Conservation (phyloP, 2,888 invertebrate species). For the Zaprionus obscuricornis region DNA sequence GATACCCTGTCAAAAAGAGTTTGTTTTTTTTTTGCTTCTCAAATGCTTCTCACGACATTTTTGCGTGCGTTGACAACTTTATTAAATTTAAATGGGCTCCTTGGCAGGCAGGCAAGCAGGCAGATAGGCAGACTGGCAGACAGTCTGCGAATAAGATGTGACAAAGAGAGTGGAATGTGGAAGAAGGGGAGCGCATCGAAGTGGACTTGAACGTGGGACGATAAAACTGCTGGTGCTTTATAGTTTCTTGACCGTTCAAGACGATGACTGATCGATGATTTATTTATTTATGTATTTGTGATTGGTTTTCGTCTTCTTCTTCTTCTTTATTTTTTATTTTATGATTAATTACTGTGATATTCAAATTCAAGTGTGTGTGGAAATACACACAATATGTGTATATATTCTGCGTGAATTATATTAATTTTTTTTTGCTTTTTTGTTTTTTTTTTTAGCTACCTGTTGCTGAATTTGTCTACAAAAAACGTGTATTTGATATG, state of each 20-base stretch:
- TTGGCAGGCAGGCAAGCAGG: slow-evolving; percentile 24
- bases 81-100: slow-evolving; percentile 68
- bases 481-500: slow-evolving; percentile 19
- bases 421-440: slow-evolving; percentile 31
- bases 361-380: slow-evolving; percentile 72
- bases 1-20: slow-evolving; percentile 25
- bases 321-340: slow-evolving; percentile 19
- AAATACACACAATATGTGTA: too few species aligned
- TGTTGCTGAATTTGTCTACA: slow-evolving; percentile 40
- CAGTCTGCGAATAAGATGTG: too few species aligned
- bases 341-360: slow-evolving; percentile 76
- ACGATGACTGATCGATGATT: slow-evolving; percentile 73
- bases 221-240: slow-evolving; percentile 66
- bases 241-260: slow-evolving; percentile 71
- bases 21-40: too few species aligned
- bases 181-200: slow-evolving; percentile 7
- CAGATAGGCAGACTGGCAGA: not conserved
- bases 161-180: not conserved
- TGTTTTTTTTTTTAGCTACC: slow-evolving; percentile 24
- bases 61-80: slow-evolving; percentile 72
- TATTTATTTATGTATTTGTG: slow-evolving; percentile 61
- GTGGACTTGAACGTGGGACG: slow-evolving; percentile 49
- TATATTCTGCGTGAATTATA: slow-evolving; percentile 53
- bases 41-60: slow-evolving; percentile 64
- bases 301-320: too few species aligned